Evolutionary conservation across 2,113 vertebrate genomes (phyloP), one percentile per base, ranked within the genome.

Genomic region (Melanerpes formicivorus): DNA sequence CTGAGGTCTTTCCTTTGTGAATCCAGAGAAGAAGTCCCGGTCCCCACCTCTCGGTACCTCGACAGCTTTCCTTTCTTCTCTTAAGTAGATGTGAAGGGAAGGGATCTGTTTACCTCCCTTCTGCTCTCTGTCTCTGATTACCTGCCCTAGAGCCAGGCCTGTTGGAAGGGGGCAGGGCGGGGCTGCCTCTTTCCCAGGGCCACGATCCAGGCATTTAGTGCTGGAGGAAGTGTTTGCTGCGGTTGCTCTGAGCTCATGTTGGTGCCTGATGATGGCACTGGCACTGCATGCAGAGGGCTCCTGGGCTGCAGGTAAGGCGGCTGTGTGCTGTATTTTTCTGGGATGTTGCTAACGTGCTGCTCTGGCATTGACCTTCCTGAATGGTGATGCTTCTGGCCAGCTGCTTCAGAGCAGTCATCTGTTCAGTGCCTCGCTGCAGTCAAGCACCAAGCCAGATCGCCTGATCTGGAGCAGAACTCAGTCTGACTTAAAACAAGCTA

Each of bases 171-270:
- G 11, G 5, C 25, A 22, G 40, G 16, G 34, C 21, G 48, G 19
- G 3, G 3, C 54, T 55, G 21, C 17, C 19, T 18, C 25, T 26
- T 87, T 30, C 34, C 50, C 18, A 54, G 46, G 19, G 23, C 48
- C 27, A 0, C 11, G 14, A 6, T 55, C 10, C 34, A 8, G 9
- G 14, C 30, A 1, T 56, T 34, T n/a, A 26, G 3, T 25, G 60
- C 60, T 59, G 69, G 23, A 52, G 52, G 46, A 80, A 3, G 7
- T 0, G 6, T 55, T 76, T 30, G 17, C 26, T 62, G 56, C 14
- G 13, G 15, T 21, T 50, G 14, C 7, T 22, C 29, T 22, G 56
- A 62, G 48, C 83, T 37, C 9, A n/a, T 12, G 4, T 21, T 12
- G 54, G 17, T 56, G 32, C 37, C 18, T 12, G 11, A 4, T 29